Evolutionary conservation across 2,888 invertebrate species (phyloP), one percentile per base, ranked within the genome.

Genomic region (Elegia similella): DNA sequence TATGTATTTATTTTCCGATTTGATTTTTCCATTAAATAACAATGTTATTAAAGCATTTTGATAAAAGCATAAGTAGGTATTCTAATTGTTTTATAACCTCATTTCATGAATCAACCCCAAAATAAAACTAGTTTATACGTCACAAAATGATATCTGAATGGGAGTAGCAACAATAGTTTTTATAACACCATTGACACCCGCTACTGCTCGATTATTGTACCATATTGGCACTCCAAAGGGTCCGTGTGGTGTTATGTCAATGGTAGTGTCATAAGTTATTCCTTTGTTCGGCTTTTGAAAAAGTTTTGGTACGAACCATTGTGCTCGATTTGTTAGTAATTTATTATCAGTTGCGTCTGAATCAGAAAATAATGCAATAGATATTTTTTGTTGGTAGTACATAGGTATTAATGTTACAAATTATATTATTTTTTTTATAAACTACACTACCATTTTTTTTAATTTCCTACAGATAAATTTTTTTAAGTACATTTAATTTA

Each of bases 181-280:
- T 50, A 30, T 34, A 17, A 15, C 34, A 34, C 17, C 6, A 10
- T 8, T 30, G 16, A 16, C 50, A 50, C 50, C 50, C 34, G 50
- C 50, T 50, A 38, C 16, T 34, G 16, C 34, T 34, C 1, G 2
- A 17, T 17, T 16, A 17, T 38, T 38, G 34, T 34, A 34, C 34
- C 34, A 34, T 34, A 15, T 38, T 16, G 38, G 16, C 17, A 17
- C 15, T 50, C 34, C 12, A 16, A 50, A 34, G 50, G 50, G n/a
- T 50, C n/a, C 12, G 48, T 48, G 60, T 58, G 54, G 61, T 55
- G 38, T 32, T 7, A 50, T 43, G 48, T 48, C 43, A 29, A 13
- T 23, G 52, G 32, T 16, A n/a, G 46, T 16, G 50, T 34, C 50
- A 38, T 50, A 50, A 50, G 50, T 50, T 17, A 50, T 50, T 16